phyloP scores from a whole-genome alignment of 2,113 vertebrate genomes.

The Kobus ellipsiprymnus region DNA sequence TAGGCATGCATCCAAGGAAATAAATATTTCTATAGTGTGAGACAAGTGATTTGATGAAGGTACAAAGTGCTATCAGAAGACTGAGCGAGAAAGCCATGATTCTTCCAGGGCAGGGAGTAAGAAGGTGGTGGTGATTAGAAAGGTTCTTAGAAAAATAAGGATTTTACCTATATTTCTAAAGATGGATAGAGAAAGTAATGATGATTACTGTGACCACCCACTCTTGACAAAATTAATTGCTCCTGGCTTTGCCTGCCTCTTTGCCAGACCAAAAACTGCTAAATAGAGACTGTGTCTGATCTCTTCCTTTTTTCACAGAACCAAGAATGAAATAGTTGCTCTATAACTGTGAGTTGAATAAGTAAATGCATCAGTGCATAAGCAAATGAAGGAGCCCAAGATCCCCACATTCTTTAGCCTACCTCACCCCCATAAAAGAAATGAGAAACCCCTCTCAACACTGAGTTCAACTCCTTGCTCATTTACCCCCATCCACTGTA shows the following conservation, averaged over 20 bases:
- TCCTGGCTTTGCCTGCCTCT: not conserved
- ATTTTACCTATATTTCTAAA: not conserved
- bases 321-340: not conserved
- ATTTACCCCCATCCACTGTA: not conserved
- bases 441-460: not conserved
- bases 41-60: slow-evolving; percentile 1
- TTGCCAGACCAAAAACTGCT: not conserved
- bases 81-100: not conserved
- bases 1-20: not conserved
- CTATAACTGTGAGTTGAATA: not conserved
- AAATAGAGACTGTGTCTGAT: not conserved
- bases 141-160: not conserved
- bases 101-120: not conserved
- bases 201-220: not conserved
- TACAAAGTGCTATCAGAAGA: not conserved
- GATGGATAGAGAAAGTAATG: not conserved
- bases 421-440: not conserved
- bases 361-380: not conserved
- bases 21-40: not conserved
- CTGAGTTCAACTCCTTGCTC: not conserved
- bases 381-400: not conserved
- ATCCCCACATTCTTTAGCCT: not conserved
- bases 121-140: not conserved
- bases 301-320: not conserved
- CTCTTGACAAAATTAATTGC: not conserved